phyloP scores from a whole-genome alignment of 92 coral and sea anemone genomes.

The Heteractis magnifica region DNA sequence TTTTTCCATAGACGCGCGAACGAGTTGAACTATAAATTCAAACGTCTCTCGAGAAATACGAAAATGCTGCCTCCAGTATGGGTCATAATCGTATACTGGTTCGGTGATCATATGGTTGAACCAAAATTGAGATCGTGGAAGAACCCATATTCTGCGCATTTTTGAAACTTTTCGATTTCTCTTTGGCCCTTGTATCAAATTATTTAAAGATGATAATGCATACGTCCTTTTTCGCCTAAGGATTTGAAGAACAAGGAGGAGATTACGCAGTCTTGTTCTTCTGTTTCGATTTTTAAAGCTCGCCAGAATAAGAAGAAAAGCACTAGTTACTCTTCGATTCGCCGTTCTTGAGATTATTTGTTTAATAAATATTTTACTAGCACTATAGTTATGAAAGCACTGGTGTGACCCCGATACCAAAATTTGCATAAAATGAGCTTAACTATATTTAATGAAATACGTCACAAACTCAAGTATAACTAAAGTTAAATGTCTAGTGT shows the following conservation, averaged over 20 bases:
- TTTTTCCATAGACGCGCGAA: conserved; percentile 19
- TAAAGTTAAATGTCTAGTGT: too few species aligned
- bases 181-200: not conserved
- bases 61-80: conserved; percentile 28
- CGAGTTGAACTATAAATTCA: not conserved
- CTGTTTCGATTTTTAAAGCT: not conserved
- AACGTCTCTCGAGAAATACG: conserved; percentile 18
- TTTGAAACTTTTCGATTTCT: not conserved
- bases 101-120: conserved; percentile 14
- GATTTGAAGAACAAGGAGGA: not conserved
- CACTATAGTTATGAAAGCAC: conserved; percentile 5
- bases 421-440: conserved; percentile 3
- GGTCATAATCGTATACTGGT: conserved; percentile 6
- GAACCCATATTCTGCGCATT: not conserved
- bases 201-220: not conserved
- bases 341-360: not conserved
- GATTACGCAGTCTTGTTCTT: conserved; percentile 3
- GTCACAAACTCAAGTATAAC: too few species aligned
- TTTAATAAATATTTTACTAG: too few species aligned
- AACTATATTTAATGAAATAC: not conserved
- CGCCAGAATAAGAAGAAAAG: not conserved
- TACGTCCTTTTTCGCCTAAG: not conserved
- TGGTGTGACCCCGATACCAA: conserved; percentile 15
- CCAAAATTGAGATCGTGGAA: conserved; percentile 14
- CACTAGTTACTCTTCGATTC: not conserved